A percentile compares a stretch with the other conserved stretches of the same genome.
phyloP scores from a whole-genome alignment of 2,113 vertebrate genomes.

The Myocastor coypus region DNA sequence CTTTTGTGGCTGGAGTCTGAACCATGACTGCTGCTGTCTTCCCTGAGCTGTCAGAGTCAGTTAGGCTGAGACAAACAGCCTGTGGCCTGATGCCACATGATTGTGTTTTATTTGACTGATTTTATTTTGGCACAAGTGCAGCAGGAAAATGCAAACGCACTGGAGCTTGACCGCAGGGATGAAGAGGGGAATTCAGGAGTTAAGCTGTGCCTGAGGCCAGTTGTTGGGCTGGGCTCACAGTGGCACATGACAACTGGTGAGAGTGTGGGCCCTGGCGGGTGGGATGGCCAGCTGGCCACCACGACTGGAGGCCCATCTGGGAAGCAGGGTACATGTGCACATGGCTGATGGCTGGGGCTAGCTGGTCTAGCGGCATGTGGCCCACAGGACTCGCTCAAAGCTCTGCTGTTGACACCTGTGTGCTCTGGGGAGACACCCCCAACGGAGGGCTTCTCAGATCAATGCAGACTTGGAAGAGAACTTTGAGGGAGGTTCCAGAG shows the following conservation, averaged over 20 bases:
- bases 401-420: background rate
- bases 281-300: background rate
- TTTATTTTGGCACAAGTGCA: slow-evolving; percentile 71
- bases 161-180: slow-evolving; percentile 12
- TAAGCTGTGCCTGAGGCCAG: background rate
- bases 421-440: background rate
- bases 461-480: background rate
- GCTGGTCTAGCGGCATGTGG: background rate
- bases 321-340: background rate
- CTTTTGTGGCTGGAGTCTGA: background rate
- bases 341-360: background rate
- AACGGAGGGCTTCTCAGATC: background rate
- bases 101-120: slow-evolving; percentile 66
- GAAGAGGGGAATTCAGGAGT: background rate
- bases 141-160: background rate
- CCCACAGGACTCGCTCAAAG: background rate
- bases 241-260: background rate
- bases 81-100: background rate
- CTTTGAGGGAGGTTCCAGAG: background rate
- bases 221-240: background rate
- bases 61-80: slow-evolving; percentile 66
- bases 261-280: background rate
- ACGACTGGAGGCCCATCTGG: background rate
- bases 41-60: slow-evolving; percentile 69
- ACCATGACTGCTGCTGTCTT: background rate